Evolutionary conservation across 1,140 invertebrate species (phyloP).

Genomic region (Tenebrio molitor): DNA sequence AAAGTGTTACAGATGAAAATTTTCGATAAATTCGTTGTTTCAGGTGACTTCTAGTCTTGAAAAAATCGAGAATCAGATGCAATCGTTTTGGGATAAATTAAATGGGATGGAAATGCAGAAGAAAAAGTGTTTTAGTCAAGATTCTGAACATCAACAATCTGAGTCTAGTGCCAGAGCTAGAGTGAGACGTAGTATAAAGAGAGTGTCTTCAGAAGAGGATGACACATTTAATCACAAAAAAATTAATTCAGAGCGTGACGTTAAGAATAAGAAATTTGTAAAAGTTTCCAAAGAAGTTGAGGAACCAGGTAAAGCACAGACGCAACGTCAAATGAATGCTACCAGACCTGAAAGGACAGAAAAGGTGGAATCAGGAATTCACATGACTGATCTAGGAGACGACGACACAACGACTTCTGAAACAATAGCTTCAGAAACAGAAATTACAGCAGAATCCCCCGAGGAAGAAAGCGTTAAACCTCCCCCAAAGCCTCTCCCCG

Average conservation of each 20-base stretch:
- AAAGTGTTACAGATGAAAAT: not conserved
- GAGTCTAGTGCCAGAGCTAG: too few relatives aligned
- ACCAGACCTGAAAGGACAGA: too few relatives aligned
- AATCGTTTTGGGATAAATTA: conserved; percentile 61
- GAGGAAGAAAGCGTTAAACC: conserved; percentile 8
- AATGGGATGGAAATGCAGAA: conserved; percentile 54
- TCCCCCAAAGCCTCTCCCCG: not conserved
- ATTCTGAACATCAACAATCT: too few relatives aligned
- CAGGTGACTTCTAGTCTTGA: conserved; percentile 59
- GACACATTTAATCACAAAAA: too few relatives aligned
- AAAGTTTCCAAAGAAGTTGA: too few relatives aligned
- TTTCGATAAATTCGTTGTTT: conserved; percentile 22
- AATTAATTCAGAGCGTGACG: too few relatives aligned
- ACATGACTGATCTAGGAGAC: conserved; percentile 14
- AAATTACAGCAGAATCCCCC: conserved; percentile 3
- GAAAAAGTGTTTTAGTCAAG: too few relatives aligned
- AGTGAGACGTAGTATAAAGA: too few relatives aligned
- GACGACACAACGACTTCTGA: conserved; percentile 35
- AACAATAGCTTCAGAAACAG: conserved; percentile 32
- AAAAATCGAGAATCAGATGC: conserved; percentile 62
- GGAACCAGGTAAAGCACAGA: too few relatives aligned
- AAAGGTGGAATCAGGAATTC: not conserved
- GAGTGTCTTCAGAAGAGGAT: too few relatives aligned
- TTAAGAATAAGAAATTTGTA: too few relatives aligned
- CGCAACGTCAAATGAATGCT: too few relatives aligned